Percentiles rank a stretch among this genome's conserved stretches.
Conservation (phyloP, 2,797 vertebrate species). For the Sciaenops ocellatus region DNA sequence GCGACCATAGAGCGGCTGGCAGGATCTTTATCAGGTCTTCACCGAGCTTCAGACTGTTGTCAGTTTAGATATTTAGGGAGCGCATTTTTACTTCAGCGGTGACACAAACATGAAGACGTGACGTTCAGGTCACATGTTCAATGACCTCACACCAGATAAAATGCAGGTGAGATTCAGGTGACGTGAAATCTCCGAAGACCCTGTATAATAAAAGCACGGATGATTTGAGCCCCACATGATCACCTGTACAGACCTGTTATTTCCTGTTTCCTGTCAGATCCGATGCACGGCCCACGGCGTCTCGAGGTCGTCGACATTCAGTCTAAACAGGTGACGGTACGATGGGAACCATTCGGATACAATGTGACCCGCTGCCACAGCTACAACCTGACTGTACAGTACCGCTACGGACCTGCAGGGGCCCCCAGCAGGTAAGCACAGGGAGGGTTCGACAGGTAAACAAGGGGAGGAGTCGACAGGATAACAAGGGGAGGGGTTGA, state of each 20-base stretch:
- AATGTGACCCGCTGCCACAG: conserved; percentile 96
- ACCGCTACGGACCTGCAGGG: conserved; percentile 80
- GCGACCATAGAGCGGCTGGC: conserved; percentile 2
- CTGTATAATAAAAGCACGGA: too few relatives aligned
- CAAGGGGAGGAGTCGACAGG: neutral
- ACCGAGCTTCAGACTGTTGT: neutral
- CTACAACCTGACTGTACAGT: conserved; percentile 95
- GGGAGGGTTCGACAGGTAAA: neutral
- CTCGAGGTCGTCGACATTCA: conserved; percentile 92
- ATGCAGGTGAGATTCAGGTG: too few relatives aligned
- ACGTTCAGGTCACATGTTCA: neutral
- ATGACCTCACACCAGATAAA: too few relatives aligned
- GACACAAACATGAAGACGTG: neutral
- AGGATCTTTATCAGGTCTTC: neutral
- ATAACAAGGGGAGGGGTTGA: neutral
- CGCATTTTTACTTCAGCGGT: neutral
- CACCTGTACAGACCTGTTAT: too few relatives aligned
- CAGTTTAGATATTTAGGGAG: neutral
- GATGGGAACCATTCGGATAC: conserved; percentile 96
- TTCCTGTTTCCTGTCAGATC: conserved; percentile 83
- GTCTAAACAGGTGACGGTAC: conserved; percentile 93
- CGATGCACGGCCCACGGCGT: conserved; percentile 92
- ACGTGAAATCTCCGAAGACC: too few relatives aligned
- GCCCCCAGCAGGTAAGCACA: conserved; percentile 50
- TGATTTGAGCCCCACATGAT: too few relatives aligned